Conservation (phyloP, 2,888 invertebrate species). For the Melanostoma mellinum region DNA sequence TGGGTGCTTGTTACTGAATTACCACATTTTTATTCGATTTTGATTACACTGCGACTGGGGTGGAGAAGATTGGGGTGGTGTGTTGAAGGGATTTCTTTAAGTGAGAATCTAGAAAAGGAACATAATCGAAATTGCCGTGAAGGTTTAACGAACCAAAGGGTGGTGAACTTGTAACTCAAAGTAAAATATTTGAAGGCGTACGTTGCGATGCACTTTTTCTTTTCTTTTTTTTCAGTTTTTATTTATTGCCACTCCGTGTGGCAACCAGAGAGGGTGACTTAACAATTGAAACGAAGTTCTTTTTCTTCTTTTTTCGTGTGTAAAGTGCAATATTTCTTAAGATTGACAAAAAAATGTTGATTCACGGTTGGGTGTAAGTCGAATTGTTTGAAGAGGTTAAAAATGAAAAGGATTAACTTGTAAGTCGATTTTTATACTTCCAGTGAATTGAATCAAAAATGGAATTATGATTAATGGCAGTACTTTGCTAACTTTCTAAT, state of each 20-base stretch:
- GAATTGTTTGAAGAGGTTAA: not conserved
- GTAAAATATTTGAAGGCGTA: constrained; percentile 60
- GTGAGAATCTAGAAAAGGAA: constrained; percentile 33
- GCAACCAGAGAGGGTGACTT: constrained; percentile 35
- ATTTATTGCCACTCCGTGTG: constrained; percentile 52
- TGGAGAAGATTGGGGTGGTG: not conserved
- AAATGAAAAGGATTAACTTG: constrained; percentile 11
- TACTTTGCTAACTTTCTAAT: no score
- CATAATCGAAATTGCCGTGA: constrained; percentile 75
- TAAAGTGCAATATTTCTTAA: constrained; percentile 17
- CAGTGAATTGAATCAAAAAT: no score
- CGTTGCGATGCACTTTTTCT: constrained; percentile 54
- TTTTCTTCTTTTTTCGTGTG: constrained; percentile 9
- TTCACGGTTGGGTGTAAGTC: constrained; percentile 47
- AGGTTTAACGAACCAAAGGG: constrained; percentile 79
- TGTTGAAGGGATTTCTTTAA: constrained; percentile 2
- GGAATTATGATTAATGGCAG: no score
- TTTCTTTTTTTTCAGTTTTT: constrained; percentile 45
- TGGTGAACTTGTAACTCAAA: constrained; percentile 75
- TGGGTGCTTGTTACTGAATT: constrained; percentile 44
- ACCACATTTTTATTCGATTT: constrained; percentile 67
- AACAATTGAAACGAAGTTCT: constrained; percentile 57
- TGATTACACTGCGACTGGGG: constrained; percentile 49
- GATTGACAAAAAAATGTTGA: constrained; percentile 40
- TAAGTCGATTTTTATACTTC: no score